Evolutionary conservation across 2,113 vertebrate genomes (phyloP).

Genomic region (Ursus arctos): DNA sequence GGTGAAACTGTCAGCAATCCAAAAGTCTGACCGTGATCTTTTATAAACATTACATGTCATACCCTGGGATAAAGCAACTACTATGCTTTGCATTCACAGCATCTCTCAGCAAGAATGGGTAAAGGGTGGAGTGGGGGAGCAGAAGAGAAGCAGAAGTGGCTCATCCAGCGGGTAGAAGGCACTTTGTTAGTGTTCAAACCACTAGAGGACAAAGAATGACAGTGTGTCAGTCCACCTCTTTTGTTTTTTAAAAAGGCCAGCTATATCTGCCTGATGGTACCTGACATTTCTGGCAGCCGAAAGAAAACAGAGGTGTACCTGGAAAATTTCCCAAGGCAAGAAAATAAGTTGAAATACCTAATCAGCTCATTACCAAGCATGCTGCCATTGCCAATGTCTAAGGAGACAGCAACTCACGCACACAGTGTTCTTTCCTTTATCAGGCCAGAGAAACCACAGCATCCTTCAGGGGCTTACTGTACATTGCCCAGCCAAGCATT

Average conservation of each 20-base stretch:
- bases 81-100: not conserved
- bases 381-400: no score
- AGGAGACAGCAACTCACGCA: not conserved
- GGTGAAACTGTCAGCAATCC: not conserved
- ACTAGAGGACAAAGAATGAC: not conserved
- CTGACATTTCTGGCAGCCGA: constrained; percentile 7
- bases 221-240: not conserved
- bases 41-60: not conserved
- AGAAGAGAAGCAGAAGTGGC: not conserved
- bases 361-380: not conserved
- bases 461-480: not conserved
- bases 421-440: not conserved
- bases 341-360: not conserved
- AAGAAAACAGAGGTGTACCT: not conserved
- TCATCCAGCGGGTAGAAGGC: not conserved
- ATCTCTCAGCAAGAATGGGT: not conserved
- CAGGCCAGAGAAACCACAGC: not conserved
- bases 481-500: not conserved
- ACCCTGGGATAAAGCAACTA: not conserved
- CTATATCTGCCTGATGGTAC: not conserved
- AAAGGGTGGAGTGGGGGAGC: not conserved
- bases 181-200: not conserved
- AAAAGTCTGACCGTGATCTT: not conserved
- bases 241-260: not conserved
- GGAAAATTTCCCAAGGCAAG: not conserved